Percentiles rank a stretch among this genome's conserved stretches.
Evolutionary conservation across 2,888 invertebrate genomes (phyloP).

Genomic region (Alloscopus bannaensis): DNA sequence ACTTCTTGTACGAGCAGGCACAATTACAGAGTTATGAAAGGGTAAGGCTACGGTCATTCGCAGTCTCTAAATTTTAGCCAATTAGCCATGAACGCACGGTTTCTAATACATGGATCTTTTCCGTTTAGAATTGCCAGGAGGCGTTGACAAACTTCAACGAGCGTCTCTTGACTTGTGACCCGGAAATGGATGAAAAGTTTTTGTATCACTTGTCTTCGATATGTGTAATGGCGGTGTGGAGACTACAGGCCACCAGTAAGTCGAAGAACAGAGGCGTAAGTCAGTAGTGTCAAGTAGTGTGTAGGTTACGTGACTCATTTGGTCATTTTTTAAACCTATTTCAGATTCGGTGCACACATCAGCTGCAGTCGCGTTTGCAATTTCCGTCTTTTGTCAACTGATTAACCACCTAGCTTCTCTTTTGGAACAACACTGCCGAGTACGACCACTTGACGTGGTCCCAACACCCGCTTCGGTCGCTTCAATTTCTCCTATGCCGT

Average conservation of each 20-base stretch:
- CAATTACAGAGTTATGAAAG: slow-evolving; percentile 66
- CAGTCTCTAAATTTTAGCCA: background rate
- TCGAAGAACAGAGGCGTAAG: background rate
- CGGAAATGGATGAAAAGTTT: slow-evolving; percentile 68
- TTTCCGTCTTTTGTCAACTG: slow-evolving; percentile 69
- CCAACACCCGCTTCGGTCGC: background rate
- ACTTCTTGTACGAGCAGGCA: slow-evolving; percentile 67
- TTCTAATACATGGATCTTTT: slow-evolving; percentile 31
- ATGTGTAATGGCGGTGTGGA: slow-evolving; percentile 68
- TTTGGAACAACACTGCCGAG: slow-evolving; percentile 62
- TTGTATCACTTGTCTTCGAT: slow-evolving; percentile 68
- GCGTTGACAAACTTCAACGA: slow-evolving; percentile 67
- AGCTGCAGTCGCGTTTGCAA: slow-evolving; percentile 68
- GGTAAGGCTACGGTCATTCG: too few species aligned
- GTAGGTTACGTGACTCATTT: background rate
- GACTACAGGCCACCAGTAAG: slow-evolving; percentile 67
- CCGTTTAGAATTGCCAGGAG: slow-evolving; percentile 67
- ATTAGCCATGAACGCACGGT: background rate
- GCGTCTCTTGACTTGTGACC: slow-evolving; percentile 62
- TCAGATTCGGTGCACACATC: slow-evolving; percentile 69
- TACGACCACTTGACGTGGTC: background rate
- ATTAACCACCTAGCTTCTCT: slow-evolving; percentile 64
- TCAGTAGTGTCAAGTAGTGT: background rate
- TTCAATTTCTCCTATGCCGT: slow-evolving; percentile 16
- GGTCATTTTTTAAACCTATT: slow-evolving; percentile 16